A percentile compares a stretch with the other conserved stretches of the same genome.
Evolutionary conservation across 2,888 invertebrate species (phyloP).

Genomic region (Macrosiphum euphorbiae): DNA sequence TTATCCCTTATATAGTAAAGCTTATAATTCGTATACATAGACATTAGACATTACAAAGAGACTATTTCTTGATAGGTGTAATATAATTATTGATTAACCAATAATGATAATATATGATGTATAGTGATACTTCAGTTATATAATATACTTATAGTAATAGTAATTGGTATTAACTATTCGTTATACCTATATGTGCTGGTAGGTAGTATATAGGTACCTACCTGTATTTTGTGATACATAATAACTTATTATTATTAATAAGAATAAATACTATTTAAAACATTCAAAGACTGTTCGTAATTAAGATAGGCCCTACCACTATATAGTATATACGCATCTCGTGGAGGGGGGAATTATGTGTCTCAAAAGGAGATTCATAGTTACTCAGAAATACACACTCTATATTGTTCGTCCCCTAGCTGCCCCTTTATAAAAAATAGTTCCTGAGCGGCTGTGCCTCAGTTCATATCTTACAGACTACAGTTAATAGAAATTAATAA

Average conservation of each 20-base stretch:
- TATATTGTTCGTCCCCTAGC: too few relatives aligned
- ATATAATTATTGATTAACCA: constrained; percentile 13
- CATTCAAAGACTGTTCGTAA: background rate
- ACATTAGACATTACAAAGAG: background rate
- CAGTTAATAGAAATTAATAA: too few relatives aligned
- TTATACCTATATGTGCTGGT: too few relatives aligned
- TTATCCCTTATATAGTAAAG: background rate
- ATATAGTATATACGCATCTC: too few relatives aligned
- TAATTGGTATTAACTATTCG: background rate
- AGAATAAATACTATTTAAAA: background rate
- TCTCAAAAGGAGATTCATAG: too few relatives aligned
- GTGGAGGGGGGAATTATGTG: too few relatives aligned
- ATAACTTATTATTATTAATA: too few relatives aligned
- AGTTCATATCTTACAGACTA: too few relatives aligned
- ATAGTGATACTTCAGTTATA: background rate
- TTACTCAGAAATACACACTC: too few relatives aligned
- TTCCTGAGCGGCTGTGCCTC: too few relatives aligned
- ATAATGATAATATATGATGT: background rate
- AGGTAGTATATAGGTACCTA: too few relatives aligned
- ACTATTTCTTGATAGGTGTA: background rate
- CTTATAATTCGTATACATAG: background rate
- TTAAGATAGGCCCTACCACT: background rate
- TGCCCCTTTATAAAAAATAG: too few relatives aligned
- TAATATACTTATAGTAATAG: background rate
- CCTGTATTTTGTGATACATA: background rate